phyloP scores from a whole-genome alignment of 2,113 vertebrate species.

The Suncus etruscus region DNA sequence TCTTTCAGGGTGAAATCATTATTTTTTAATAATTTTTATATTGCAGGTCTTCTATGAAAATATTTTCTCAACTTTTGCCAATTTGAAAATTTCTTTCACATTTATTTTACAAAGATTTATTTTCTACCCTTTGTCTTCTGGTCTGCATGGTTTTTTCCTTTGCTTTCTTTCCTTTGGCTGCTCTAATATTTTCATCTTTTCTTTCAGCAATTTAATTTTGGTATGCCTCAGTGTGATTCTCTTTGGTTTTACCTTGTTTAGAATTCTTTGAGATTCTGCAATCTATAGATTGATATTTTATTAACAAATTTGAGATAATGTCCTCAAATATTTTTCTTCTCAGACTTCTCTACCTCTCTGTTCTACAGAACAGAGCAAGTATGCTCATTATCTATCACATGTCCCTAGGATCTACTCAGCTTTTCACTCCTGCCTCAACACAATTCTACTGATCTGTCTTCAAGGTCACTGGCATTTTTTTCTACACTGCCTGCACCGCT shows the following conservation, averaged over 20 bases:
- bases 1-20: neutral
- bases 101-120: slow-evolving; percentile 41
- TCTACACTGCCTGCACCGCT: neutral
- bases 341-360: neutral
- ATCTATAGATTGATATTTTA: neutral
- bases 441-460: neutral
- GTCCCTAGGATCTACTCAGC: neutral
- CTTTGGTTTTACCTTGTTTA: neutral
- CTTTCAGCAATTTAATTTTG: slow-evolving; percentile 41
- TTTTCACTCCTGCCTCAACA: neutral
- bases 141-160: no score
- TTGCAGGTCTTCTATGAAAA: neutral
- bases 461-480: slow-evolving; percentile 14
- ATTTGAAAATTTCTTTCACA: slow-evolving; percentile 29
- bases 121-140: neutral
- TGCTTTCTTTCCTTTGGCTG: neutral
- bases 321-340: slow-evolving; percentile 28
- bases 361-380: neutral
- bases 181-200: slow-evolving; percentile 24
- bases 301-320: slow-evolving; percentile 22
- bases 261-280: neutral
- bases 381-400: neutral
- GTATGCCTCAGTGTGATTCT: neutral
- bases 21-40: neutral
- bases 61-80: neutral